A percentile compares a stretch with the other conserved stretches of the same genome.
These are phyloP conservation scores for Phalacrocorax aristotelis DNA, from an alignment of 2,113 vertebrate species.

Conservation along the genomic window DNA sequence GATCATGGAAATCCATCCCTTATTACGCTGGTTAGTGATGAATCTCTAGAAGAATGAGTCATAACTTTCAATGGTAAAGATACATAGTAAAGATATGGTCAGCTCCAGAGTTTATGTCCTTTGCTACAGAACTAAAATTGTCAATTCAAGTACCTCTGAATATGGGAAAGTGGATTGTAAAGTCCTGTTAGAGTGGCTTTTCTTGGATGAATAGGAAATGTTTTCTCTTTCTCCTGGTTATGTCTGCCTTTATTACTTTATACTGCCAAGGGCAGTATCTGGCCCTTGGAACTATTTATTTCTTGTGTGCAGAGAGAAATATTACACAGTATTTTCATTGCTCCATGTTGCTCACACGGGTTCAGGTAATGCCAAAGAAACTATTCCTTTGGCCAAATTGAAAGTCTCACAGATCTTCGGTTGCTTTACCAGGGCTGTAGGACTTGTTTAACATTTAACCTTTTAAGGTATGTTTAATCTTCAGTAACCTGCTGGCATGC, in stretches of 20 bases:
- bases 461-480: background rate
- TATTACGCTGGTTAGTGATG: background rate
- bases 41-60: background rate
- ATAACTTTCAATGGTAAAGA: background rate
- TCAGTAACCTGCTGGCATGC: background rate
- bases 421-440: background rate
- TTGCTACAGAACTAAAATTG: background rate
- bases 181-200: background rate
- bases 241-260: conserved; percentile 35
- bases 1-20: background rate
- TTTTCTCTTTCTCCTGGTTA: conserved; percentile 32
- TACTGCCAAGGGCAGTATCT: conserved; percentile 20
- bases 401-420: background rate
- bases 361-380: background rate
- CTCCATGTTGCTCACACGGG: background rate
- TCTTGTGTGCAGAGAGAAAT: background rate
- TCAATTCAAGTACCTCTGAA: background rate
- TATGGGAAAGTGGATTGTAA: background rate
- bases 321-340: background rate
- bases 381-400: background rate
- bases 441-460: background rate
- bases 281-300: conserved; percentile 32
- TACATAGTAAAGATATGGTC: background rate
- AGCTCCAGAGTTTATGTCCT: background rate
- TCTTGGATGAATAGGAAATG: background rate